phyloP scores from a whole-genome alignment of 1,140 invertebrate genomes.

The Psix sp. region DNA sequence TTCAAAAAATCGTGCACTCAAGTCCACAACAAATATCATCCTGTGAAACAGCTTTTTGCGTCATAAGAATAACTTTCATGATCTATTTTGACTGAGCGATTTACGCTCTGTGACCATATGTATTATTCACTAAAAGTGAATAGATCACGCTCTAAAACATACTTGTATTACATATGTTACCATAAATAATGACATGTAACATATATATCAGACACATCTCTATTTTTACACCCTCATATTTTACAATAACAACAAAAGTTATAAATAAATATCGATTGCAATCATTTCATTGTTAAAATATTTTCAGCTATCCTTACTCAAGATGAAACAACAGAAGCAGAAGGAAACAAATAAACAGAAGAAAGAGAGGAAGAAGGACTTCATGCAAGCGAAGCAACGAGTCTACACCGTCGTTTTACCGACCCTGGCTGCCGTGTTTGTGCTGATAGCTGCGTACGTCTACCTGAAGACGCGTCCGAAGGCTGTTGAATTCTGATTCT shows the following conservation, averaged over 20 bases:
- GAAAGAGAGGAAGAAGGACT: slow-evolving; percentile 88
- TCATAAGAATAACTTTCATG: slow-evolving; percentile 9
- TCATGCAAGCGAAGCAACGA: slow-evolving; percentile 85
- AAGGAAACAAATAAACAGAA: slow-evolving; percentile 91
- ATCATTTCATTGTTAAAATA: background rate
- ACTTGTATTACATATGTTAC: no score
- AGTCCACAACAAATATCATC: background rate
- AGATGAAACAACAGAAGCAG: slow-evolving; percentile 87
- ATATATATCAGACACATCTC: no score
- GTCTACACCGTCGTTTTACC: slow-evolving; percentile 86
- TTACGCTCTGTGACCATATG: slow-evolving; percentile 18
- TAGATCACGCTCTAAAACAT: no score
- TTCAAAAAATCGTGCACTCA: no score
- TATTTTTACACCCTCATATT: no score
- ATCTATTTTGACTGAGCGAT: slow-evolving; percentile 6
- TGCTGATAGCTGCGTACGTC: slow-evolving; percentile 86
- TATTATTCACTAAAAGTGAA: background rate
- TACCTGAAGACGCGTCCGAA: slow-evolving; percentile 86
- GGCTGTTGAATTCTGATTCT: slow-evolving; percentile 69
- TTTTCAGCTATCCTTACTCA: slow-evolving; percentile 16
- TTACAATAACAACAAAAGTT: no score
- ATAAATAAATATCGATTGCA: no score
- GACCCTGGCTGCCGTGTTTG: slow-evolving; percentile 81
- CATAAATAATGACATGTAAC: no score
- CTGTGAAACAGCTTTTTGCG: background rate